phyloP scores from a whole-genome alignment of 2,888 invertebrate species.

The Idaea dimidiata region DNA sequence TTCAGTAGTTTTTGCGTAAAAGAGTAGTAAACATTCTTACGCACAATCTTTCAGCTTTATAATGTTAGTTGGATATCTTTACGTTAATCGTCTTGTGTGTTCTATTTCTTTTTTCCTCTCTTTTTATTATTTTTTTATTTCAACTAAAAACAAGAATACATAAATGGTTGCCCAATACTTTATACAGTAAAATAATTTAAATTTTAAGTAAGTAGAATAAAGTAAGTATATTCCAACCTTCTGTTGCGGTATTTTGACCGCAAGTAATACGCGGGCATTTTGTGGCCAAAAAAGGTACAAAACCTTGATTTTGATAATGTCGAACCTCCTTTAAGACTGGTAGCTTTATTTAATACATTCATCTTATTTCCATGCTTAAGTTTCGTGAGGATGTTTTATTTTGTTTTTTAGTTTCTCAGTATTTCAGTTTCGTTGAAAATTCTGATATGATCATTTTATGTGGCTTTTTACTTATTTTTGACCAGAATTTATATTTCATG shows the following conservation, averaged over 20 bases:
- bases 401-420: constrained; percentile 14
- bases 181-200: neutral
- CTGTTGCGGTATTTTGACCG: constrained; percentile 17
- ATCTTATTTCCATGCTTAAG: constrained; percentile 26
- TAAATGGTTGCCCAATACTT: too few species aligned
- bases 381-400: constrained; percentile 15
- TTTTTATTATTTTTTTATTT: too few species aligned
- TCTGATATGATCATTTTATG: neutral
- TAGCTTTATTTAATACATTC: constrained; percentile 27
- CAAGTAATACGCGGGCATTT: constrained; percentile 35
- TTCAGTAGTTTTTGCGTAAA: too few species aligned
- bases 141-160: too few species aligned
- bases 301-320: constrained; percentile 17
- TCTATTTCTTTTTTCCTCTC: too few species aligned
- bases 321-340: constrained; percentile 26
- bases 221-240: constrained; percentile 1
- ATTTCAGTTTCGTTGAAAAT: constrained; percentile 14
- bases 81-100: too few species aligned
- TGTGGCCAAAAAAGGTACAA: constrained; percentile 28
- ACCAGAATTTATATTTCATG: neutral
- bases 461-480: neutral
- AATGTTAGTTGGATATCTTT: too few species aligned
- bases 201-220: constrained; percentile 9
- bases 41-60: too few species aligned
- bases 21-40: too few species aligned